A percentile compares a stretch with the other conserved stretches of the same genome.
Evolutionary conservation across 2,113 vertebrate genomes (phyloP).

Genomic region (Amblyornis subalaris): DNA sequence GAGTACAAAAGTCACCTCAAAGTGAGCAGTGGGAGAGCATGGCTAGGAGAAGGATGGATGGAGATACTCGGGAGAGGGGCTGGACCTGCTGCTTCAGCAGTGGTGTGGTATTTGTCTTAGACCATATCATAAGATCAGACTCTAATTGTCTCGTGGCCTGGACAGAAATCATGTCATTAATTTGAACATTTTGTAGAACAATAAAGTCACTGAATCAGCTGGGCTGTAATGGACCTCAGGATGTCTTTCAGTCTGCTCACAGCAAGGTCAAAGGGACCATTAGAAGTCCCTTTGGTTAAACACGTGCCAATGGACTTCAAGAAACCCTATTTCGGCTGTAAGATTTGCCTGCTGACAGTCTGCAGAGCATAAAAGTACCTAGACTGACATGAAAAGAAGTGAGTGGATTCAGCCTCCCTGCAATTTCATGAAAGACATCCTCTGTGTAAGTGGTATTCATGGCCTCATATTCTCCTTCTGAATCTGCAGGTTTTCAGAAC

Average conservation of each 20-base stretch:
- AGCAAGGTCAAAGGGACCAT: background rate
- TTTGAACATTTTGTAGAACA: background rate
- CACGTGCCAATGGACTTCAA: background rate
- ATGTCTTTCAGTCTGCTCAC: background rate
- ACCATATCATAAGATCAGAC: background rate
- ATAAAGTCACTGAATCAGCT: background rate
- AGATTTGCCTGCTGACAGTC: background rate
- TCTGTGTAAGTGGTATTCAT: background rate
- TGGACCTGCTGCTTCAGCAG: background rate
- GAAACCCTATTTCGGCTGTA: background rate
- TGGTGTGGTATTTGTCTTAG: background rate
- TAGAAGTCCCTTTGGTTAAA: background rate
- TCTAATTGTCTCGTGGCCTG: background rate
- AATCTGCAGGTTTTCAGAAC: background rate
- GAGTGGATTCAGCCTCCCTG: background rate
- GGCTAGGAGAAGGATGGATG: background rate
- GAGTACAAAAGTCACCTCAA: background rate
- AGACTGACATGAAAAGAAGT: background rate
- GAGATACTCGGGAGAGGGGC: background rate
- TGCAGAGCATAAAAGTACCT: background rate
- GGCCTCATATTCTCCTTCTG: background rate
- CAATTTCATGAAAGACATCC: background rate
- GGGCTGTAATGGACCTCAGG: background rate
- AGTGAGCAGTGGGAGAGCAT: background rate
- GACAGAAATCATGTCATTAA: background rate